phyloP scores from a whole-genome alignment of 2,113 vertebrate genomes.

The Eublepharis macularius region DNA sequence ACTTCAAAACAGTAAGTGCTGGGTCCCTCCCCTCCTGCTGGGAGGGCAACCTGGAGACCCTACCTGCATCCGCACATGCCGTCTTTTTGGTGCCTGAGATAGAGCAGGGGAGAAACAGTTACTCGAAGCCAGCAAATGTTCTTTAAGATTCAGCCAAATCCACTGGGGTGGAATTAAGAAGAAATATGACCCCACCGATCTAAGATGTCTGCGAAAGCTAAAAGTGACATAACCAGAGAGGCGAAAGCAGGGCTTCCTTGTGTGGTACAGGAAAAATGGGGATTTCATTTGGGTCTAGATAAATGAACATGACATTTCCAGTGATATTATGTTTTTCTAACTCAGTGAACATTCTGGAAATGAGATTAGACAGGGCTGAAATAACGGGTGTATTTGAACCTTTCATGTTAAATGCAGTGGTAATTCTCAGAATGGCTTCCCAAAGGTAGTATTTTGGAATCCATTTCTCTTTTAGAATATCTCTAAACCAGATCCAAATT shows the following conservation, averaged over 20 bases:
- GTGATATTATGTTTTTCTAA: neutral
- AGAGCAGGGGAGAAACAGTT: constrained; percentile 31
- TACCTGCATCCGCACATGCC: neutral
- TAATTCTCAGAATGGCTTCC: neutral
- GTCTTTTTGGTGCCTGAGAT: constrained; percentile 9
- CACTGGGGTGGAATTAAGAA: constrained; percentile 14
- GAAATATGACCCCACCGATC: constrained; percentile 32
- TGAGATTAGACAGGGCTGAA: neutral
- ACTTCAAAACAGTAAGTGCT: too few species aligned
- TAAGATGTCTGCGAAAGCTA: constrained; percentile 40
- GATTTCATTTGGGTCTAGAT: constrained; percentile 5
- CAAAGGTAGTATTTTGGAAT: neutral
- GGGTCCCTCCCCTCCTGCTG: too few species aligned
- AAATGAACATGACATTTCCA: neutral
- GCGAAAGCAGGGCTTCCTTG: neutral
- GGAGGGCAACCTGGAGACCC: too few species aligned
- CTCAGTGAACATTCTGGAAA: constrained; percentile 3
- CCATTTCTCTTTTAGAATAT: too few species aligned
- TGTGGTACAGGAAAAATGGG: constrained; percentile 28
- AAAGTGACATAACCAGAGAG: constrained; percentile 28
- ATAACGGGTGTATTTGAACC: neutral
- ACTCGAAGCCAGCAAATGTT: constrained; percentile 27
- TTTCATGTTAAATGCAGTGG: neutral
- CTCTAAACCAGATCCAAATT: neutral
- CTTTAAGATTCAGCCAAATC: constrained; percentile 32